Conservation (phyloP, 2,888 invertebrate genomes). For the Chouioia cunea region DNA sequence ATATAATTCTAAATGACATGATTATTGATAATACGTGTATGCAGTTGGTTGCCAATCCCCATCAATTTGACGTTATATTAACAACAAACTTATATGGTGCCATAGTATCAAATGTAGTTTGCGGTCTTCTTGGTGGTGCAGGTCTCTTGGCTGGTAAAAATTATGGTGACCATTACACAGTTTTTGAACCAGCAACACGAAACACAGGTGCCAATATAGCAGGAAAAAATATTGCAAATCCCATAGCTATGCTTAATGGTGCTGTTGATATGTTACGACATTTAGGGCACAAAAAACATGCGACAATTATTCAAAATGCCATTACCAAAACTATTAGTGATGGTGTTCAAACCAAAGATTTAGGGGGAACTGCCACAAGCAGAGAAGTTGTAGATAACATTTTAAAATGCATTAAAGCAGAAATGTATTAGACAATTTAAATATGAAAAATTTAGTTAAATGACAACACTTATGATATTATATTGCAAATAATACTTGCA, state of each 20-base stretch:
- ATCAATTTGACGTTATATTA: conserved; percentile 97
- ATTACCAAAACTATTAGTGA: conserved; percentile 84
- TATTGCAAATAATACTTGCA: conserved; percentile 41
- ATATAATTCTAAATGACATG: conserved; percentile 91
- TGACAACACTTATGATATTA: conserved; percentile 29
- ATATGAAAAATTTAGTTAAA: conserved; percentile 10
- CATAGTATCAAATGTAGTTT: conserved; percentile 94
- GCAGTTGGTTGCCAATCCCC: conserved; percentile 92
- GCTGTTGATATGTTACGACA: conserved; percentile 93
- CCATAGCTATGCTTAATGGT: conserved; percentile 95
- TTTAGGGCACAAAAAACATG: conserved; percentile 86
- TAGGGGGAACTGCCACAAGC: conserved; percentile 85
- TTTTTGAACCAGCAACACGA: conserved; percentile 94
- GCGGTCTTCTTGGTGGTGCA: conserved; percentile 95
- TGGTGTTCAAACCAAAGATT: conserved; percentile 71
- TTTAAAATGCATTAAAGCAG: conserved; percentile 75
- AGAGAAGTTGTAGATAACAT: conserved; percentile 87
- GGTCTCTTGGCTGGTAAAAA: conserved; percentile 94
- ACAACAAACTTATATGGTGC: conserved; percentile 98
- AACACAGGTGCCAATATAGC: conserved; percentile 95
- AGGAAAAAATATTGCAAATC: conserved; percentile 97
- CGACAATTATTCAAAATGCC: conserved; percentile 81
- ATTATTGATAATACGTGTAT: conserved; percentile 99
- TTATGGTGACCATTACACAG: conserved; percentile 89
- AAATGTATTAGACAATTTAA: too few relatives aligned